Percentiles rank a stretch among this genome's conserved stretches.
These are phyloP conservation scores for Bombus pascuorum DNA, from an alignment of 1,140 invertebrate species.

Conservation along the genomic window DNA sequence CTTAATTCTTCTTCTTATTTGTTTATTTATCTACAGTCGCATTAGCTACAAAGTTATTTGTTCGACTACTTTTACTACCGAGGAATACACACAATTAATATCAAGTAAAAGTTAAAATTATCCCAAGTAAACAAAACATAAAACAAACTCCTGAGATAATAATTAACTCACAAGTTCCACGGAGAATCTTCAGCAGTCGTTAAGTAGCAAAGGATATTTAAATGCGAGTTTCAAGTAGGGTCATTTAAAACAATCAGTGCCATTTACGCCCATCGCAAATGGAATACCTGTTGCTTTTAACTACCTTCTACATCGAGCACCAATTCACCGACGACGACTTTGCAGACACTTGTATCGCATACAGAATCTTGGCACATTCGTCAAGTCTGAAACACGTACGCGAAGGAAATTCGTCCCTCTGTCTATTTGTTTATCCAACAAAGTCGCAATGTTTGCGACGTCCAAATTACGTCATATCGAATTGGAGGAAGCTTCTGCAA, in stretches of 20 bases:
- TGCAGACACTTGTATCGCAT: not conserved
- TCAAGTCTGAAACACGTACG: conserved; percentile 56
- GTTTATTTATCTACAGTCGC: too few relatives aligned
- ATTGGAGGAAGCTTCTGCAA: not conserved
- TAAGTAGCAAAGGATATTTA: not conserved
- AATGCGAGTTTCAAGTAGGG: not conserved
- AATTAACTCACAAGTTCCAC: not conserved
- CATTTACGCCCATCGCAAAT: conserved; percentile 34
- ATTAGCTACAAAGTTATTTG: too few relatives aligned
- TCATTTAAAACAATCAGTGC: conserved; percentile 29
- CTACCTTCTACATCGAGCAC: conserved; percentile 38
- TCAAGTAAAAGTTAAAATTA: too few relatives aligned
- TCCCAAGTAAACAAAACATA: too few relatives aligned
- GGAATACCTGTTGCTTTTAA: conserved; percentile 59
- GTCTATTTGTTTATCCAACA: conserved; percentile 52
- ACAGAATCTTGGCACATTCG: conserved; percentile 60
- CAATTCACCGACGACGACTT: conserved; percentile 20
- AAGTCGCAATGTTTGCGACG: conserved; percentile 28
- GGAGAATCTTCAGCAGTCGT: not conserved
- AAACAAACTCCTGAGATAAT: not conserved
- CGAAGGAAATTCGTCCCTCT: conserved; percentile 11
- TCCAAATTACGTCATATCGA: not conserved
- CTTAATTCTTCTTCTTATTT: too few relatives aligned
- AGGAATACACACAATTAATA: too few relatives aligned
- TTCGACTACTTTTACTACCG: too few relatives aligned